These are phyloP conservation scores for Nibea albiflora DNA, from an alignment of 2,113 vertebrate genomes.

Conservation along the genomic window DNA sequence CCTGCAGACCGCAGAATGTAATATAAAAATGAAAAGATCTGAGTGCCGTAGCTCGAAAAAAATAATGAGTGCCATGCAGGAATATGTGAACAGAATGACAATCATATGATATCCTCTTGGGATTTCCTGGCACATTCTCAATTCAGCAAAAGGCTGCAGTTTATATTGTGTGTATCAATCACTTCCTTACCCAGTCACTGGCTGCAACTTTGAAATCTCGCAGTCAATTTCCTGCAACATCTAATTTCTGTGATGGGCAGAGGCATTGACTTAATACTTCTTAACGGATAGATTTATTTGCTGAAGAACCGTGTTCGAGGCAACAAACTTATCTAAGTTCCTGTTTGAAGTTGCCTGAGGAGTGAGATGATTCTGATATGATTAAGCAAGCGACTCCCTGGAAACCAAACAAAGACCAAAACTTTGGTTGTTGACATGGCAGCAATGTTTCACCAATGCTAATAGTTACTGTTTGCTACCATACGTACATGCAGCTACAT, in stretches of 20 bases:
- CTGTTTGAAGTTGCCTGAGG: not conserved
- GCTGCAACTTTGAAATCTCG: not conserved
- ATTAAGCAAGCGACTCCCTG: not conserved
- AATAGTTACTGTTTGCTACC: not conserved
- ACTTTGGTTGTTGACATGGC: not conserved
- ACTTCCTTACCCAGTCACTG: conserved; percentile 21
- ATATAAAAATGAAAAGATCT: conserved; percentile 29
- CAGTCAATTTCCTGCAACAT: conserved; percentile 16
- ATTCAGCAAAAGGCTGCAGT: conserved; percentile 15
- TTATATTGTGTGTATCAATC: conserved; percentile 23
- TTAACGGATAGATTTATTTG: not conserved
- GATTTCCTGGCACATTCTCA: conserved; percentile 8
- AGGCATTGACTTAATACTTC: not conserved
- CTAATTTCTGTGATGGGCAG: not conserved
- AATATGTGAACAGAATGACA: conserved; percentile 50
- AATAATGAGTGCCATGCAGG: conserved; percentile 21
- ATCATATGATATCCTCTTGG: conserved; percentile 22
- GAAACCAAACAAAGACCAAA: not conserved
- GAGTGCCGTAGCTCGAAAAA: conserved; percentile 19
- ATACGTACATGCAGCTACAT: not conserved
- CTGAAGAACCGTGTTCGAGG: not conserved
- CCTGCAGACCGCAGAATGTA: conserved; percentile 8
- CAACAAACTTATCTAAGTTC: not conserved
- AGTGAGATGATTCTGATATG: conserved; percentile 2
- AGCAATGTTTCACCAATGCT: not conserved